Conservation (phyloP, 1,140 invertebrate genomes). For the Lithobius niger region DNA sequence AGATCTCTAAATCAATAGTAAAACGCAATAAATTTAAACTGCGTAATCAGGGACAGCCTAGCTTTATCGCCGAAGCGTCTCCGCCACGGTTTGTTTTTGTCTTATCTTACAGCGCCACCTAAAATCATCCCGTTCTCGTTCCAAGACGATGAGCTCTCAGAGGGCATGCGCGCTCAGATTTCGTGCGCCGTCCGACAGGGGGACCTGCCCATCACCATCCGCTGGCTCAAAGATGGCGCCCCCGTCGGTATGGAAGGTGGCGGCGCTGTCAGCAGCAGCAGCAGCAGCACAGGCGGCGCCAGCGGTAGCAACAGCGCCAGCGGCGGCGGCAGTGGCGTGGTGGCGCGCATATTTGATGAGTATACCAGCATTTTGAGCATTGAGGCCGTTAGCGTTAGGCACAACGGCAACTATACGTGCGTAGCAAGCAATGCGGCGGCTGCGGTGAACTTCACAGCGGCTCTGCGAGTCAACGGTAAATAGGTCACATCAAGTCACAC, state of each 20-base stretch:
- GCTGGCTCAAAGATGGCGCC: conserved; percentile 27
- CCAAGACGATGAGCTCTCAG: conserved; percentile 23
- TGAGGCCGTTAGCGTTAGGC: conserved; percentile 63
- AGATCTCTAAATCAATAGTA: too few species aligned
- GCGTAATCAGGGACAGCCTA: too few species aligned
- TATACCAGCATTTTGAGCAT: conserved; percentile 80
- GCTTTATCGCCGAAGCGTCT: too few species aligned
- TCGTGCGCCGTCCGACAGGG: conserved; percentile 41
- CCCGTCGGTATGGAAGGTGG: conserved; percentile 27
- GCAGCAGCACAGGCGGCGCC: conserved; percentile 1
- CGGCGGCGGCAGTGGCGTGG: conserved; percentile 30
- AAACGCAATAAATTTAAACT: too few species aligned
- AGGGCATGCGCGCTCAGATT: conserved; percentile 54
- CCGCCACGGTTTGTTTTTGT: conserved; percentile 5
- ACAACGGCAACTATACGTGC: conserved; percentile 79
- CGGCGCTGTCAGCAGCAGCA: background rate
- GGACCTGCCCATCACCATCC: conserved; percentile 19
- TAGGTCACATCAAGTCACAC: background rate
- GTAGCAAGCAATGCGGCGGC: conserved; percentile 47
- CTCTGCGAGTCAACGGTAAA: conserved; percentile 31
- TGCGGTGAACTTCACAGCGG: conserved; percentile 28
- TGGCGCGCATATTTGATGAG: conserved; percentile 56
- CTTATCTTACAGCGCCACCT: conserved; percentile 20
- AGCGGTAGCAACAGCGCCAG: background rate
- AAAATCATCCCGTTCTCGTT: conserved; percentile 22